Evolutionary conservation across 2,113 vertebrate species (phyloP).

Genomic region (Bufo gargarizans): DNA sequence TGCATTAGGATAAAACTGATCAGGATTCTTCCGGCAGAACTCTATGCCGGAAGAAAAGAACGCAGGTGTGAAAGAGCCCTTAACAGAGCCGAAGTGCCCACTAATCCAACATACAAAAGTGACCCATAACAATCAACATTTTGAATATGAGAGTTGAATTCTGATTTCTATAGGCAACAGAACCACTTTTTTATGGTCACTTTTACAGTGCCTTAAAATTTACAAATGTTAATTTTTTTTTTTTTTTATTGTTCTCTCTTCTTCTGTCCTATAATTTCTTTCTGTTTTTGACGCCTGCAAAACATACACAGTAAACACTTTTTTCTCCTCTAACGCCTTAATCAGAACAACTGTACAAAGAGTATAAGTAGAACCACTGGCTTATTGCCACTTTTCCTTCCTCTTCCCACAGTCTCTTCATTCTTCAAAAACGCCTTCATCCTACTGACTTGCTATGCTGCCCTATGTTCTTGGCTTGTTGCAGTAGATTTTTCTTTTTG

Average conservation of each 20-base stretch:
- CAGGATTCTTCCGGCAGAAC: no score
- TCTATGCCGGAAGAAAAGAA: no score
- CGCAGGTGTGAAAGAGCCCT: no score
- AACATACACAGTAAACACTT: background rate
- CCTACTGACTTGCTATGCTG: conserved; percentile 5
- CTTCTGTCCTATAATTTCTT: conserved; percentile 8
- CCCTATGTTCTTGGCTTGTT: conserved; percentile 22
- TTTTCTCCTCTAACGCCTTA: conserved; percentile 15
- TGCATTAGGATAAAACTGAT: no score
- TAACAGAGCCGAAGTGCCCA: background rate
- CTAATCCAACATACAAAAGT: background rate
- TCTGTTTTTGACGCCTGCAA: background rate
- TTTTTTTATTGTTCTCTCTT: background rate
- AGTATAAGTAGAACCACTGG: conserved; percentile 4
- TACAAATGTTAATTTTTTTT: background rate
- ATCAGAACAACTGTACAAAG: background rate
- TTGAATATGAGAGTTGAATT: background rate
- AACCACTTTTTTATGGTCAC: background rate
- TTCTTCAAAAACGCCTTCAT: background rate
- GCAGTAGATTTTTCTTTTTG: conserved; percentile 37
- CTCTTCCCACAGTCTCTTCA: conserved; percentile 27
- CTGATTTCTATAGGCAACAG: background rate
- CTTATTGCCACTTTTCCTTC: conserved; percentile 29
- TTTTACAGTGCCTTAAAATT: background rate
- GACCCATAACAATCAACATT: background rate